phyloP scores from a whole-genome alignment of 1,140 invertebrate genomes.

The Lordiphosa stackelbergi region DNA sequence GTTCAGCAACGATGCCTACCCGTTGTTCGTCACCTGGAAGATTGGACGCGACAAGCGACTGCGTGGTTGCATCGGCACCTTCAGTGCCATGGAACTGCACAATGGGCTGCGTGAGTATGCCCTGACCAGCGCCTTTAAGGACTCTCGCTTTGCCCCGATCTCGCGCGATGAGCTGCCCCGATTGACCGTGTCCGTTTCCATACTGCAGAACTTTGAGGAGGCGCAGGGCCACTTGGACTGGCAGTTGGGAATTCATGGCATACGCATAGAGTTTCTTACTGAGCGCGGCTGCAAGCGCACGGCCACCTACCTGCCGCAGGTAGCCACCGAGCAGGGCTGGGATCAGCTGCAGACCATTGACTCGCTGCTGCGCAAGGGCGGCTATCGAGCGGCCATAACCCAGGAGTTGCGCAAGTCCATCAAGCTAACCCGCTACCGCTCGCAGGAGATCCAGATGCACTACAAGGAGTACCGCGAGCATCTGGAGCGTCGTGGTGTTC shows the following conservation, averaged over 20 bases:
- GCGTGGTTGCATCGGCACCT: conserved; percentile 96
- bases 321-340: conserved; percentile 98
- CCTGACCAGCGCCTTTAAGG: conserved; percentile 97
- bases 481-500: conserved; percentile 60
- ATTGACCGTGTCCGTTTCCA: conserved; percentile 96
- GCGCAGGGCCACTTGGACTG: conserved; percentile 96
- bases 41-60: conserved; percentile 94
- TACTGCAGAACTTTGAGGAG: conserved; percentile 95
- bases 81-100: conserved; percentile 90
- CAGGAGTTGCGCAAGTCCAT: conserved; percentile 91
- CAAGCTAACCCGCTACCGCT: conserved; percentile 95
- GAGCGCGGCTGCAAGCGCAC: conserved; percentile 96
- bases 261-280: conserved; percentile 97
- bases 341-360: conserved; percentile 98
- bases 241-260: conserved; percentile 98
- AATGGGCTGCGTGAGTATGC: conserved; percentile 95
- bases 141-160: conserved; percentile 97
- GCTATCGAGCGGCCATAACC: conserved; percentile 94
- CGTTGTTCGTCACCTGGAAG: conserved; percentile 99
- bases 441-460: conserved; percentile 79
- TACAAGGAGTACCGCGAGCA: conserved; percentile 75
- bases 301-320: conserved; percentile 98
- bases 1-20: conserved; percentile 96
- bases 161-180: conserved; percentile 94
- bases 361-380: conserved; percentile 96